Evolutionary conservation across 1,140 invertebrate species (phyloP), one percentile per base, ranked within the genome.

Genomic region (Camponotus pennsylvanicus): DNA sequence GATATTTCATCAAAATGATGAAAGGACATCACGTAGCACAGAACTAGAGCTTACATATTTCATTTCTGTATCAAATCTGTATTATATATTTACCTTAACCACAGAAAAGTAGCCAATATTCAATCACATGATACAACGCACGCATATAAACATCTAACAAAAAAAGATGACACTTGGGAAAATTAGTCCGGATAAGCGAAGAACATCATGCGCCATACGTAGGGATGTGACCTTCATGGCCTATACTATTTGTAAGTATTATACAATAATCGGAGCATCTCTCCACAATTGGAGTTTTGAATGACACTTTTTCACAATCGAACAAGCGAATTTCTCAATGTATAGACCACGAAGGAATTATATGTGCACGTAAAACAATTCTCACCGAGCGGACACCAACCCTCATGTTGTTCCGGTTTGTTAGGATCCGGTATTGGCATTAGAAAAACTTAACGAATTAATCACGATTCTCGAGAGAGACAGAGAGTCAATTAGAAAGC

Each of bases 401-500:
- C 97, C 96, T 98, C 97, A 96, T 98, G 97, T 96, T 98, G 97
- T 96, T 98, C 97, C 93, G 97, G 97, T 95, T 97, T 97, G 95
- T 97, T 96, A 95, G 97, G 97, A 95, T 98, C 97, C 95, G 97
- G 97, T 96, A 97, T 96, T 93, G 97, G 97, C 96, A 96, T 95
- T 94, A 96, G 93, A 93, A 97, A 97, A 94, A 97, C 97, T 97
- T 97, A 95, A 93, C 96, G 96, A 93, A 96, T 96, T 96, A 96
- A 94, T 94, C 93, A 92, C 88, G 85, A 93, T 95, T 91, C 95
- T 27, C 27, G 27, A 27, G 73, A 91, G 66, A 84, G 40, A 45
- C 69, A 37, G 13, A 83, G 8, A 83, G 8, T 45, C 69, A 40
- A 63, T 83, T 75, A 21, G 55, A 75, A 73, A 73, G 40, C 13